phyloP scores from a whole-genome alignment of 2,797 vertebrate genomes.

The Peromyscus eremicus region DNA sequence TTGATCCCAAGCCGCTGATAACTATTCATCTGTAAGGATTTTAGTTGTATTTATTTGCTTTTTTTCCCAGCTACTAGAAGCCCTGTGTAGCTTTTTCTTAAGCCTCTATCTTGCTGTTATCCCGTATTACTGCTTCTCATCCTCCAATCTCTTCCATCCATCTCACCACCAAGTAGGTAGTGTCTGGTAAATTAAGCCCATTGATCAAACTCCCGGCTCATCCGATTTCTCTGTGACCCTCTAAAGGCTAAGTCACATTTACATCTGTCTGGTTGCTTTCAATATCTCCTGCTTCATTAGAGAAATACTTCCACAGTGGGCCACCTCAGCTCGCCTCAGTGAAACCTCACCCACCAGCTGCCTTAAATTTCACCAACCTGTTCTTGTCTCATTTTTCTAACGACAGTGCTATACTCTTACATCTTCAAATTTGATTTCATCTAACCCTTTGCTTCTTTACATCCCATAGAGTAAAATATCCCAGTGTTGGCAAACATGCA shows the following conservation, averaged over 20 bases:
- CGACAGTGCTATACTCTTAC: neutral
- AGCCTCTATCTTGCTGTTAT: neutral
- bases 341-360: neutral
- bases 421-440: neutral
- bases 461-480: neutral
- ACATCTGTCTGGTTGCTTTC: neutral
- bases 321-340: neutral
- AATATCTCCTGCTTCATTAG: neutral
- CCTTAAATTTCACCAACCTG: neutral
- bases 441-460: neutral
- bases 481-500: neutral
- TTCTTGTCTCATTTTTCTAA: neutral
- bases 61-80: neutral
- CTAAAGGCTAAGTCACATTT: neutral
- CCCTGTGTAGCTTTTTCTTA: neutral
- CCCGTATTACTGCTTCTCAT: neutral
- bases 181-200: conserved; percentile 21
- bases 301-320: neutral
- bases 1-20: neutral
- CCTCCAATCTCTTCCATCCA: neutral
- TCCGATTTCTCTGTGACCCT: neutral
- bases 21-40: neutral
- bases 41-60: neutral
- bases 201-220: neutral
- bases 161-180: neutral